These are phyloP conservation scores for Anguilla pacifica DNA, from an alignment of 2,797 vertebrate species.

Conservation along the genomic window DNA sequence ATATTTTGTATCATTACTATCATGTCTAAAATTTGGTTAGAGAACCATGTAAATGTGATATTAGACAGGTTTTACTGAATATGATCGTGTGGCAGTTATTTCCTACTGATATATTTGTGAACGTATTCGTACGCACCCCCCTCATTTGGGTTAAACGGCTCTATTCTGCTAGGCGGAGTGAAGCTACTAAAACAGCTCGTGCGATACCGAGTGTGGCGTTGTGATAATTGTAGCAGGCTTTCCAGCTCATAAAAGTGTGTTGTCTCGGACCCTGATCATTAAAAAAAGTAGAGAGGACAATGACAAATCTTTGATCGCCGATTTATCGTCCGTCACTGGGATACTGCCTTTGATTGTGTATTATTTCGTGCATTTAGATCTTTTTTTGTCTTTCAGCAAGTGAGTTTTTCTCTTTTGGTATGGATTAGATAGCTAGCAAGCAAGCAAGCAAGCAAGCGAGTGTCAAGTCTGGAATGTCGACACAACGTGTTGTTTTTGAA, in stretches of 20 bases:
- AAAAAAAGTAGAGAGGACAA: not conserved
- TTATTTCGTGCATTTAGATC: not conserved
- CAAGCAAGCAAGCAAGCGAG: not conserved
- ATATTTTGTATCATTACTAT: not conserved
- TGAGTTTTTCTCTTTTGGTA: conserved; percentile 1
- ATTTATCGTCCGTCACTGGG: not conserved
- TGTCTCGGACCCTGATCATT: not conserved
- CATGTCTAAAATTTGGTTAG: not conserved
- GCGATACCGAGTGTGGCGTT: conserved; percentile 21
- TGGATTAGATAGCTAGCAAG: not conserved
- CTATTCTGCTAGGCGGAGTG: conserved; percentile 14
- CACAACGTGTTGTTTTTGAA: not conserved
- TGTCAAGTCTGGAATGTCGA: not conserved
- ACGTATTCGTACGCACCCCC: no score
- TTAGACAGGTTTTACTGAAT: not conserved
- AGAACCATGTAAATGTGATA: not conserved
- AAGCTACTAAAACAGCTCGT: conserved; percentile 25
- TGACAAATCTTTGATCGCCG: not conserved
- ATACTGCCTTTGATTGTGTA: not conserved
- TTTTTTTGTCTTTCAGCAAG: not conserved
- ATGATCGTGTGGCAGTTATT: not conserved
- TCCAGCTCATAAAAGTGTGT: not conserved
- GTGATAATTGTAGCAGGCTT: not conserved
- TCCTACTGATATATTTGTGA: not conserved
- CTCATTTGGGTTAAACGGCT: conserved; percentile 5